These are phyloP conservation scores for Chinchilla lanigera DNA, from an alignment of 2,113 vertebrate species.

Conservation along the genomic window DNA sequence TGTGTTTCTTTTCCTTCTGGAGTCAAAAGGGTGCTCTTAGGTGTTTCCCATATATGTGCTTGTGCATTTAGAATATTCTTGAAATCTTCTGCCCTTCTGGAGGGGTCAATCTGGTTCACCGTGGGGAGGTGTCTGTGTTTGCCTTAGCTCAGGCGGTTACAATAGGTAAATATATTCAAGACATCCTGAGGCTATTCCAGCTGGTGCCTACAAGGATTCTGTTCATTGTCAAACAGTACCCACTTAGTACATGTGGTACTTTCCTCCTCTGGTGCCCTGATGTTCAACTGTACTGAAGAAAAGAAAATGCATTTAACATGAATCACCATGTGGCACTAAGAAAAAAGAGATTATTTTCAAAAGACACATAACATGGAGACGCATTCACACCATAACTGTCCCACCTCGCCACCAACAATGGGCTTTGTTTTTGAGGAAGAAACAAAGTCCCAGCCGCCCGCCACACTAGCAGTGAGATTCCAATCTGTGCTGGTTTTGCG, in stretches of 20 bases:
- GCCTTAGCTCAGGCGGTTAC: background rate
- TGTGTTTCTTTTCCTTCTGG: background rate
- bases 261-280: background rate
- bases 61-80: background rate
- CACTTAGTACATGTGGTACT: background rate
- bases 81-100: background rate
- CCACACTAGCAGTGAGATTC: background rate
- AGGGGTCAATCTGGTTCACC: background rate
- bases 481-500: fast-evolving
- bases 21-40: background rate
- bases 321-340: background rate
- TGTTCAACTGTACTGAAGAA: background rate
- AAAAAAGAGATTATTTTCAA: background rate
- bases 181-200: background rate
- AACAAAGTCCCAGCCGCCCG: background rate
- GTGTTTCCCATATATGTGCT: background rate
- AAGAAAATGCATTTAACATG: background rate
- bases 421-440: background rate
- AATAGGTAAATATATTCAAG: background rate
- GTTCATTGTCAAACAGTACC: background rate
- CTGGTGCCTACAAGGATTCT: background rate
- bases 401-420: background rate
- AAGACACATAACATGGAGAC: background rate
- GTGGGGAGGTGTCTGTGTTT: background rate
- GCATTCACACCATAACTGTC: background rate